Conservation (phyloP, 2,888 invertebrate species). For the Eucera pruinosa region DNA sequence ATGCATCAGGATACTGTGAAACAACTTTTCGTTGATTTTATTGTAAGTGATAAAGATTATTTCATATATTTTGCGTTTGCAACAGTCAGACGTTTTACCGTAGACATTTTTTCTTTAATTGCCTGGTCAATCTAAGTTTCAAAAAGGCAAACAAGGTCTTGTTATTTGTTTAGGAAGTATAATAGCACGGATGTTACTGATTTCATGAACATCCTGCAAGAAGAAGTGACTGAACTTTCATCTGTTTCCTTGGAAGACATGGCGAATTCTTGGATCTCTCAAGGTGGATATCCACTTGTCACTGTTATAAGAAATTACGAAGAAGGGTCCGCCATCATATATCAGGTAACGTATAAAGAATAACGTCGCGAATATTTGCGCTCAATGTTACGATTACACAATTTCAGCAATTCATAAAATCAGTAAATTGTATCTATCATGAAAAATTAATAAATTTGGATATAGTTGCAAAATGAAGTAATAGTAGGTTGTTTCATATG, state of each 20-base stretch:
- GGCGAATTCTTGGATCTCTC: slow-evolving; percentile 75
- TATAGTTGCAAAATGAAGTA: too few relatives aligned
- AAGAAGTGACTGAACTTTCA: slow-evolving; percentile 66
- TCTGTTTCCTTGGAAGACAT: slow-evolving; percentile 68
- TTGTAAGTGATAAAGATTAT: neutral
- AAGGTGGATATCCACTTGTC: slow-evolving; percentile 80
- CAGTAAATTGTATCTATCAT: too few relatives aligned
- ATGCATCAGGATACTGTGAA: neutral
- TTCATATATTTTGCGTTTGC: neutral
- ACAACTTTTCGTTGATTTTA: too few relatives aligned
- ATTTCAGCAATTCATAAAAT: too few relatives aligned
- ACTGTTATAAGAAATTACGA: slow-evolving; percentile 76
- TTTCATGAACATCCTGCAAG: slow-evolving; percentile 72
- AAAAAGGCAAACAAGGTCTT: too few relatives aligned
- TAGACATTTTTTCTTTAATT: too few relatives aligned
- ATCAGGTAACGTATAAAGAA: slow-evolving; percentile 71
- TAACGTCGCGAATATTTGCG: neutral
- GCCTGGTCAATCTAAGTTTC: neutral
- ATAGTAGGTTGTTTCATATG: too few relatives aligned
- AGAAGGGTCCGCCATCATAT: slow-evolving; percentile 65
- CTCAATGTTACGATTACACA: too few relatives aligned
- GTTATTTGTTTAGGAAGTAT: slow-evolving; percentile 73
- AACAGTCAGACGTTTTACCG: too few relatives aligned
- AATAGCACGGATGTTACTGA: slow-evolving; percentile 67
- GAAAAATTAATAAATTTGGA: too few relatives aligned